A percentile compares a stretch with the other conserved stretches of the same genome.
These are phyloP conservation scores for Limnephilus lunatus DNA, from an alignment of 2,888 invertebrate genomes.

Conservation along the genomic window DNA sequence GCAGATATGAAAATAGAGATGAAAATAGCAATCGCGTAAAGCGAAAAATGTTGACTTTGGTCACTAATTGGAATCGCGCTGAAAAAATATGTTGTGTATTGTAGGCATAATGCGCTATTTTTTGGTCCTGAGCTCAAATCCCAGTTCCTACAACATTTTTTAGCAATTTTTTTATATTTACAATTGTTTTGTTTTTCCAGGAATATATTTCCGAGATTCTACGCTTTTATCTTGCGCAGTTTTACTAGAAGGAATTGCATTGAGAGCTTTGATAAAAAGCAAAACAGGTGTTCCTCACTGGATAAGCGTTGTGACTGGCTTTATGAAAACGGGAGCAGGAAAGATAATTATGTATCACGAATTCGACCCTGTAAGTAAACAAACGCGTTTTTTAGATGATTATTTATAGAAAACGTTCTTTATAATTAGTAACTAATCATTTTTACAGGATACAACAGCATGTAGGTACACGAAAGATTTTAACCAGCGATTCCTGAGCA, in stretches of 20 bases:
- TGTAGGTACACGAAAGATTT: too few relatives aligned
- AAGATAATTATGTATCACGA: slow-evolving; percentile 64
- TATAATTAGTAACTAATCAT: not conserved
- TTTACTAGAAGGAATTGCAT: slow-evolving; percentile 57
- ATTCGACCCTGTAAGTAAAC: slow-evolving; percentile 63
- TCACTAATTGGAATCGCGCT: too few relatives aligned
- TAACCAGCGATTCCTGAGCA: too few relatives aligned
- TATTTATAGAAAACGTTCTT: not conserved
- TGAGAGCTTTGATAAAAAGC: slow-evolving; percentile 52
- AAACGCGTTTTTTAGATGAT: not conserved
- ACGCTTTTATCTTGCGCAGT: slow-evolving; percentile 54
- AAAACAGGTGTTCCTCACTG: slow-evolving; percentile 46
- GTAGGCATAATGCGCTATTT: slow-evolving; percentile 74
- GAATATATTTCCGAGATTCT: slow-evolving; percentile 64
- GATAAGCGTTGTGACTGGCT: slow-evolving; percentile 52
- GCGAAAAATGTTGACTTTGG: too few relatives aligned
- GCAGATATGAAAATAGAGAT: too few relatives aligned
- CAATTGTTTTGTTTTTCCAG: slow-evolving; percentile 59
- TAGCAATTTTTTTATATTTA: slow-evolving; percentile 48
- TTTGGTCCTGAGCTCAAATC: slow-evolving; percentile 83
- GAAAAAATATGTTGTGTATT: too few relatives aligned
- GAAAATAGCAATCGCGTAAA: too few relatives aligned
- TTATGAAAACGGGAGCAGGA: slow-evolving; percentile 61
- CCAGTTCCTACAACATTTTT: slow-evolving; percentile 77
- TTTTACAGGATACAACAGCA: too few relatives aligned